Base-by-base conservation (phyloP, 2,888 invertebrate species). In the Orthosia gothica region DNA sequence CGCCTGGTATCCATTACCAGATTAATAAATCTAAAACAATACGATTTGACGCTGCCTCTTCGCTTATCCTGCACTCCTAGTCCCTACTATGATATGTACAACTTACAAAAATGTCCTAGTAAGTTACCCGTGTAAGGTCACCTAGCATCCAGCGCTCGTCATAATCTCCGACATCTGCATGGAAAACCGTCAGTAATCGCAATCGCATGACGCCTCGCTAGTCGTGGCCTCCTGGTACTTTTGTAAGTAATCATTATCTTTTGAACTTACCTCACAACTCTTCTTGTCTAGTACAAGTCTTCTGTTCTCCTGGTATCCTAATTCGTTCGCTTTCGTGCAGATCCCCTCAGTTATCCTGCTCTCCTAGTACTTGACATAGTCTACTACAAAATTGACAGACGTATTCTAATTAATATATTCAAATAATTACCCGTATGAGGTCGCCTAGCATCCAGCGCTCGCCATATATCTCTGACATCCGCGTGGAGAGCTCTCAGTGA, bases 191-290 rank as follows among this genome's bases (percentile, higher is more conserved):
- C 74, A 94, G 86, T 0, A 94, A 93, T 0, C 93, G 89, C 15
- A 96, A 90, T 73, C n/a, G n/a, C n/a, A 95, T 0, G 95, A 95
- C 4, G 91, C 94, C 7, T 91, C 92, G 73, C 94, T 94, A 0
- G 93, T 93, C 0, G 93, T 93, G 3, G 88, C 92, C 78, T 95
- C 95, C 94, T 93, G 72, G 11, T 78, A 20, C 5, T 32, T 32
- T 32, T 32, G 0, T 32, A 3, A 32, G 32, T 32, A 32, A 32
- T 32, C 32, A 7, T 32, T 32, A 32, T 7, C 32, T 32, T 26
- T 26, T 26, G 1, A 32, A 32, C 32, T 7, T 32, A 32, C 32
- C 32, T 32, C 32, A 32, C 32, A 32, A 32, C 3, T 32, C 4
- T 32, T 32, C 32, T 32, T 32, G 32, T 32, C 32, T 32, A 32